Evolutionary conservation across 2,888 invertebrate genomes (phyloP), one percentile per base, ranked within the genome.

Genomic region (Cistogaster globosa): DNA sequence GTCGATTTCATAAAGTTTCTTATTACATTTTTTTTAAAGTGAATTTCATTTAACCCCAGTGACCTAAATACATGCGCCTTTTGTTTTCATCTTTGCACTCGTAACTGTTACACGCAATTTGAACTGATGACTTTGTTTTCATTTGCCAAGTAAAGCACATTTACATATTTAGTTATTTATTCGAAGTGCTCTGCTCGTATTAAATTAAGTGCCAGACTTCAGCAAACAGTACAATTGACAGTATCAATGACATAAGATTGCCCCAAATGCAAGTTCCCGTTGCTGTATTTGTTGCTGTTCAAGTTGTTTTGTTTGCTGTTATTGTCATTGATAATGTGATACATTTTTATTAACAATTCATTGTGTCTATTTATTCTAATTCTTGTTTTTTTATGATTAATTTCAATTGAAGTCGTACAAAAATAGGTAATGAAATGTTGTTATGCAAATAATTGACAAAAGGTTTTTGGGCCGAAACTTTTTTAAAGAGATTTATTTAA

Each of bases 101-200:
- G 12, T 1, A 67, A 74, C 80, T 80, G 80, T 74, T 74, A 68
- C 74, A 74, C 58, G 55, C 72, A 45, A 72, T 80, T 74, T 74
- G 72, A 74, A 80, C 80, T 67, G 80, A 78, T 63, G 69, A 71
- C 51, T 71, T 69, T 78, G 45, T 71, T 57, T 22, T 71, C 8
- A 53, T 62, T 60, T 42, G 26, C 55, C 75, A 65, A 65, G 36
- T 55, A 65, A 55, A 63, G 26, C 38, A 51, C 60, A 42, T 42
- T 42, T 42, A 42, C 12, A 6, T 12, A 42, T 42, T 42, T 2
- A 12, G 11, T 42, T 12, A 42, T 32, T 32, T 32, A 32, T 32
- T 32, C 8, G 32, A 5, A 32, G 32, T 60, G 18, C 18, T 60
- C 38, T 60, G 18, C 18, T 60, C 38, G 42, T 60, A 68, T 68